Conservation (phyloP, 1,140 invertebrate genomes). For the Apis mellifera region DNA sequence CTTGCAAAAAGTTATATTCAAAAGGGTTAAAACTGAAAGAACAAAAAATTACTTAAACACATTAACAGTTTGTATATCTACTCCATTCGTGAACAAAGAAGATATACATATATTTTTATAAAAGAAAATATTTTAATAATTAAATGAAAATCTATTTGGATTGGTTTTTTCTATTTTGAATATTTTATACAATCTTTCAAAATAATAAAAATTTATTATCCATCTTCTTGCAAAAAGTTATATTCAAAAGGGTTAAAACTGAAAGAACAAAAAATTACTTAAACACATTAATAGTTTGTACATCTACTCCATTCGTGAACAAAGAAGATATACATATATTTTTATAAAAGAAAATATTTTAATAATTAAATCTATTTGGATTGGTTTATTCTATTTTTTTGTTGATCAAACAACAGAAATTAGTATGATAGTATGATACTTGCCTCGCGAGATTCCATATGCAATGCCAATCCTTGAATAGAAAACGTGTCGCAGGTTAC, state of each 20-base stretch:
- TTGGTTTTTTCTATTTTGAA: too few species aligned
- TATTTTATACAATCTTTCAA: too few species aligned
- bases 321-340: neutral
- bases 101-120: neutral
- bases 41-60: neutral
- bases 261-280: neutral
- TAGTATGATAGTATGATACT: conserved; percentile 1
- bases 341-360: neutral
- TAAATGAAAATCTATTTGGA: neutral
- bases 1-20: too few species aligned
- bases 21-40: too few species aligned
- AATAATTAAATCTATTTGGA: neutral
- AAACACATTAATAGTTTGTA: neutral
- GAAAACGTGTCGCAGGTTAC: conserved; percentile 19
- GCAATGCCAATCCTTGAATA: conserved; percentile 43
- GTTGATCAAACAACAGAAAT: conserved; percentile 2
- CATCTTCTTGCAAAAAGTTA: too few species aligned
- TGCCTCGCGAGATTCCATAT: neutral
- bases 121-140: neutral
- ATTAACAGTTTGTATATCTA: neutral
- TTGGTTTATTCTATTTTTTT: too few species aligned
- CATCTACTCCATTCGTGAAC: neutral
- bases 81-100: neutral
- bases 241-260: too few species aligned
- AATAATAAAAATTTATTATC: too few species aligned